Conservation (phyloP, 2,113 vertebrate species). For the Nasalis larvatus region DNA sequence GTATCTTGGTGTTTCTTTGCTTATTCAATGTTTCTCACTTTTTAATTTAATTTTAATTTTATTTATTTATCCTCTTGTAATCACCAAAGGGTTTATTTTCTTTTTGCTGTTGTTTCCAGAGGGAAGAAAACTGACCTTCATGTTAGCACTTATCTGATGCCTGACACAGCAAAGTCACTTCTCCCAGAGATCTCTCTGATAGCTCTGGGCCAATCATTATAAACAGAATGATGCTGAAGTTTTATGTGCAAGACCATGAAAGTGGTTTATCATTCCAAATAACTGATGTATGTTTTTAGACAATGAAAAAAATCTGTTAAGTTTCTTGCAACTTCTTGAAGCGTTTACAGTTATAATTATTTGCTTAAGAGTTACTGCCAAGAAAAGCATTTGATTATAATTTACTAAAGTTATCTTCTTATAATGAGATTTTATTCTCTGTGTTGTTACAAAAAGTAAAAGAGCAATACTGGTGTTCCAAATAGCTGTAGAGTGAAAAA, state of each 20-base stretch:
- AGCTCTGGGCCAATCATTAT: not conserved
- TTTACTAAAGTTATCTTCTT: not conserved
- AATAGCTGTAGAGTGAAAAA: not conserved
- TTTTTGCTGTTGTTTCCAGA: not conserved
- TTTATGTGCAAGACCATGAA: not conserved
- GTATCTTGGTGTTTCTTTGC: not conserved
- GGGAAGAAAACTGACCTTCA: not conserved
- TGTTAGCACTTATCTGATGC: not conserved
- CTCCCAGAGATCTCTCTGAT: not conserved
- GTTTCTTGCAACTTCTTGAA: not conserved
- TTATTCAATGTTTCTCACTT: not conserved
- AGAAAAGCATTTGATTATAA: not conserved
- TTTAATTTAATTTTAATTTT: not conserved
- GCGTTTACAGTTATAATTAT: not conserved
- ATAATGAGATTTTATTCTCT: constrained; percentile 3
- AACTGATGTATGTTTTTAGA: not conserved
- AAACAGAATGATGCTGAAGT: not conserved
- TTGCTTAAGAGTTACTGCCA: not conserved
- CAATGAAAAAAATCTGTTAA: not conserved
- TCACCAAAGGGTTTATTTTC: not conserved
- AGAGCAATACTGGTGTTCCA: not conserved
- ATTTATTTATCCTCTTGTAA: not conserved
- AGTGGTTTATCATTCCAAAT: not conserved
- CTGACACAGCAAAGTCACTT: not conserved
- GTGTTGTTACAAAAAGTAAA: not conserved